These are phyloP conservation scores for Hypselothyrea guttata DNA, from an alignment of 2,888 invertebrate species.

Conservation along the genomic window DNA sequence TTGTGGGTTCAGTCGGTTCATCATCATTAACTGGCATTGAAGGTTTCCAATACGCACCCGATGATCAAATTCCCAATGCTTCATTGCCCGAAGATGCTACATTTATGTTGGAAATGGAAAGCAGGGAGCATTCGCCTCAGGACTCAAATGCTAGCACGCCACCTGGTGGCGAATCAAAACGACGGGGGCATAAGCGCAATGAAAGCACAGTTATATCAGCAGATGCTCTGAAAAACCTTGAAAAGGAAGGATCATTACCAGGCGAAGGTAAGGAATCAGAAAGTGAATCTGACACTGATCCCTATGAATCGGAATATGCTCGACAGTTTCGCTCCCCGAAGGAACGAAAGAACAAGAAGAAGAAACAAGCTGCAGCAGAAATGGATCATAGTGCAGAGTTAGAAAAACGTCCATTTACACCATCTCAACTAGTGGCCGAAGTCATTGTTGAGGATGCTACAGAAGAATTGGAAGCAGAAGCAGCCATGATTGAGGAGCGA, in stretches of 20 bases:
- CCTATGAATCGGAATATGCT: slow-evolving; percentile 83
- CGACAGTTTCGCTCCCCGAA: slow-evolving; percentile 81
- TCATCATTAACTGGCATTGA: slow-evolving; percentile 81
- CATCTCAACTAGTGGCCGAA: slow-evolving; percentile 80
- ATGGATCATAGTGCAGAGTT: slow-evolving; percentile 79
- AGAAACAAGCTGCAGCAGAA: slow-evolving; percentile 80
- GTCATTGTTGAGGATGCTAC: slow-evolving; percentile 81
- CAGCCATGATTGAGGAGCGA: slow-evolving; percentile 69
- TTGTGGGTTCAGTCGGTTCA: slow-evolving; percentile 80
- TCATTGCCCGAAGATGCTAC: slow-evolving; percentile 75
- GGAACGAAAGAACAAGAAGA: slow-evolving; percentile 79
- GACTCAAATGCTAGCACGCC: slow-evolving; percentile 67
- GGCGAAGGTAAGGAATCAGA: slow-evolving; percentile 82
- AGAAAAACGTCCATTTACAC: slow-evolving; percentile 80
- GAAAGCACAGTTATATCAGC: slow-evolving; percentile 83
- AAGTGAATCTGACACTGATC: slow-evolving; percentile 83
- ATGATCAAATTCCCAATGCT: slow-evolving; percentile 59
- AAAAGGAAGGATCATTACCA: slow-evolving; percentile 65
- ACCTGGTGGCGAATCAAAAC: slow-evolving; percentile 68
- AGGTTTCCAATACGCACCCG: slow-evolving; percentile 69
- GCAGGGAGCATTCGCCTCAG: slow-evolving; percentile 70
- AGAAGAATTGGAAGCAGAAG: slow-evolving; percentile 81
- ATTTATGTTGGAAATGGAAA: slow-evolving; percentile 71
- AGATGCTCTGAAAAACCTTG: slow-evolving; percentile 71
- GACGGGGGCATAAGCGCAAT: slow-evolving; percentile 84